phyloP scores from a whole-genome alignment of 2,797 vertebrate species.

The Melanotaenia nigrans region DNA sequence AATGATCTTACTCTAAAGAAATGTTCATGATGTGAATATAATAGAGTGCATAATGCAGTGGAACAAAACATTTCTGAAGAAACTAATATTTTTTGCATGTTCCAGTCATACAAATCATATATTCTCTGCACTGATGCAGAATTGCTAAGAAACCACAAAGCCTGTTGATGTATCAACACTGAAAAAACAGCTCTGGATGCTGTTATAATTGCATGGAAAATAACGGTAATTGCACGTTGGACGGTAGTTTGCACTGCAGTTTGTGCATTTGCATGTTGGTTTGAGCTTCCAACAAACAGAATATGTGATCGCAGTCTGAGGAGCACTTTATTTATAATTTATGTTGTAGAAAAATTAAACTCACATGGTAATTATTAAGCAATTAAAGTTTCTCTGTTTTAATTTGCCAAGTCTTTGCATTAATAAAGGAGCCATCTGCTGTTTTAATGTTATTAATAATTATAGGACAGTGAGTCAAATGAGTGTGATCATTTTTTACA shows the following conservation, averaged over 20 bases:
- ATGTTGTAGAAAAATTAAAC: slow-evolving; percentile 6
- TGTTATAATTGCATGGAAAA: not conserved
- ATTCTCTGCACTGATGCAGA: not conserved
- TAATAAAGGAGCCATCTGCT: slow-evolving; percentile 55
- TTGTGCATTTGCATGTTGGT: not conserved
- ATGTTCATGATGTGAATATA: not conserved
- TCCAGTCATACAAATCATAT: not conserved
- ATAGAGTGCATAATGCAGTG: not conserved
- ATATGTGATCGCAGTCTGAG: not conserved
- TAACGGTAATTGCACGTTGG: not conserved
- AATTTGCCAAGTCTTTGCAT: slow-evolving; percentile 28
- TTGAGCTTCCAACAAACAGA: slow-evolving; percentile 13
- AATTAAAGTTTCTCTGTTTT: slow-evolving; percentile 32
- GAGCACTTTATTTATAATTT: slow-evolving; percentile 14
- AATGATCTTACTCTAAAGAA: not conserved
- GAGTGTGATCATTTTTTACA: slow-evolving; percentile 3
- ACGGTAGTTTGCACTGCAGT: not conserved
- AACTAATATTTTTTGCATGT: not conserved
- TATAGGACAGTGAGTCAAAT: slow-evolving; percentile 9
- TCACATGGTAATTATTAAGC: slow-evolving; percentile 43
- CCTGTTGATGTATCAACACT: too few species aligned
- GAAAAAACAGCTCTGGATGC: not conserved
- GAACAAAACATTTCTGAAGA: not conserved
- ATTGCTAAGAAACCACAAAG: not conserved
- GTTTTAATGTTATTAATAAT: slow-evolving; percentile 22